Evolutionary conservation across 2,113 vertebrate genomes (phyloP).

Genomic region (Dicentrarchus labrax): DNA sequence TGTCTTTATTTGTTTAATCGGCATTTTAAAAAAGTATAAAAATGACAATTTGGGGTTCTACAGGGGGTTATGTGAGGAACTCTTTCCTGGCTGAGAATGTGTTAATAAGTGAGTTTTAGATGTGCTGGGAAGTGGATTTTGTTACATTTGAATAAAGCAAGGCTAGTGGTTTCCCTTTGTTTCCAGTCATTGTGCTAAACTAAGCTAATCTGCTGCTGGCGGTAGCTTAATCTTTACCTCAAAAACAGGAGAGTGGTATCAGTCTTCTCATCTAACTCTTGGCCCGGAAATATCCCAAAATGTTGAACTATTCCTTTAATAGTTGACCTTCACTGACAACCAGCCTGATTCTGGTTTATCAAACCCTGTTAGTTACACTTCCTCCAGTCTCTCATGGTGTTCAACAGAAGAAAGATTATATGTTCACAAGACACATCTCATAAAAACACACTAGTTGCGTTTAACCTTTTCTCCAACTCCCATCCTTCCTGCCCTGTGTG

Average conservation of each 20-base stretch:
- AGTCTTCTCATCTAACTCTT: neutral
- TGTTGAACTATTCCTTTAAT: neutral
- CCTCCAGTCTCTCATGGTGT: neutral
- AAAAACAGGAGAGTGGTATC: neutral
- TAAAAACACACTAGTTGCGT: neutral
- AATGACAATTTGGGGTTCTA: no score
- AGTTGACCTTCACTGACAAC: neutral
- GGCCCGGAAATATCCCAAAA: neutral
- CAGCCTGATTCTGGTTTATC: neutral
- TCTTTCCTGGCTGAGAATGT: neutral
- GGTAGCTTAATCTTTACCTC: neutral
- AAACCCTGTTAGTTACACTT: neutral
- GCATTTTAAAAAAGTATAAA: no score
- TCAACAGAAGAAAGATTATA: neutral
- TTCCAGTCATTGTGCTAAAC: neutral
- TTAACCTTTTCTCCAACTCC: conserved; percentile 47
- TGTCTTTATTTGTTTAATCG: no score
- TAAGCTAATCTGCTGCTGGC: neutral
- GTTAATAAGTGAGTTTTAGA: neutral
- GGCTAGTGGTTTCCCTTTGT: neutral
- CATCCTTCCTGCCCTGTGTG: conserved; percentile 60
- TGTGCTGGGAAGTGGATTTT: neutral
- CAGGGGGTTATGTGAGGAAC: no score
- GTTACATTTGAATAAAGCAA: neutral
- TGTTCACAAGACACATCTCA: conserved; percentile 10